Evolutionary conservation across 2,113 vertebrate species (phyloP).

Genomic region (Andinoacara biseriatus): DNA sequence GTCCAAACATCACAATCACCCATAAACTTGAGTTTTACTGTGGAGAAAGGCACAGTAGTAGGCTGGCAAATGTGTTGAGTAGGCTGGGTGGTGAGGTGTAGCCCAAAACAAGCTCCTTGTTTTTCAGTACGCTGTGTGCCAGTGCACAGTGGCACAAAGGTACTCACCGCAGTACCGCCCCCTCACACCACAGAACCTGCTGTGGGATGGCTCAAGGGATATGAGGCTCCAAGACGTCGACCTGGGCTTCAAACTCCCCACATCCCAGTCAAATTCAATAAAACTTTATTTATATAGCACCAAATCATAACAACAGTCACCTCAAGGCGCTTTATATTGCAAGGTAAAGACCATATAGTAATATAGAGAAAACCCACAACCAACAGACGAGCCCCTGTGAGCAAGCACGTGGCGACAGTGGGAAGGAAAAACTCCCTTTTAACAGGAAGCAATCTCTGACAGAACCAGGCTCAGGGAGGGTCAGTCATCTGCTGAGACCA

Average conservation of each 20-base stretch:
- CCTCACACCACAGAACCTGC: background rate
- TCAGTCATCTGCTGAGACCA: too few relatives aligned
- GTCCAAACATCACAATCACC: background rate
- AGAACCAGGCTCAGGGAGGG: too few relatives aligned
- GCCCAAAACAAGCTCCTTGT: background rate
- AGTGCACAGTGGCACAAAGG: fast-evolving
- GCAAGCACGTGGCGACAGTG: too few relatives aligned
- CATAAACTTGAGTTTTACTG: background rate
- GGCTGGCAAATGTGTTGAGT: background rate
- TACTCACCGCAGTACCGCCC: background rate
- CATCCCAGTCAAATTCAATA: background rate
- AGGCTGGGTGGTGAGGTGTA: background rate
- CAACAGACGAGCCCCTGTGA: too few relatives aligned
- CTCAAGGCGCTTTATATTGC: too few relatives aligned
- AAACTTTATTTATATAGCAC: too few relatives aligned
- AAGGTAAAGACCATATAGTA: too few relatives aligned
- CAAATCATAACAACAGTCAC: too few relatives aligned
- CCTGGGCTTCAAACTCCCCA: background rate
- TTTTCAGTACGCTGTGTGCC: background rate
- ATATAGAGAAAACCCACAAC: too few relatives aligned
- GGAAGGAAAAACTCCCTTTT: too few relatives aligned
- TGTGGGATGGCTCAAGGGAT: fast-evolving
- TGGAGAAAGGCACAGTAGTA: background rate
- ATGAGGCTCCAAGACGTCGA: background rate
- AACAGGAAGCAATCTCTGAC: too few relatives aligned